Evolutionary conservation across 2,113 vertebrate genomes (phyloP).

Genomic region (Gnathonemus longibarbis): DNA sequence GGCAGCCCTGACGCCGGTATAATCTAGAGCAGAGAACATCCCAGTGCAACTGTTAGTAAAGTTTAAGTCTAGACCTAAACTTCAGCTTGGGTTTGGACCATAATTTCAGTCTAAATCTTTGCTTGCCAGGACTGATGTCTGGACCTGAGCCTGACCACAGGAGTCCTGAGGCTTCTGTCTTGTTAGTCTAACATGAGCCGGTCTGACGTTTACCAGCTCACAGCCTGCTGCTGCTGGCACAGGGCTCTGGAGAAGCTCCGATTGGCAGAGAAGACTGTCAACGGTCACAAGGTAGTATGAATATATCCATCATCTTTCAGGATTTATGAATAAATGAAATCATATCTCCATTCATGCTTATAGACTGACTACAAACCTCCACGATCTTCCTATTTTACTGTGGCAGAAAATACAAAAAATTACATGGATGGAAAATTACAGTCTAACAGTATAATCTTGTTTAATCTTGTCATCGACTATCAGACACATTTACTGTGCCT

Average conservation of each 20-base stretch:
- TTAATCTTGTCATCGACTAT: neutral
- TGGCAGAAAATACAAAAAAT: neutral
- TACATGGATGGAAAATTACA: neutral
- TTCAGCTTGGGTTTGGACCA: neutral
- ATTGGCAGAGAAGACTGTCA: neutral
- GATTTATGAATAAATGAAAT: neutral
- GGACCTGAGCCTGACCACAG: neutral
- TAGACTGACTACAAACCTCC: neutral
- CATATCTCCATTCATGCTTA: neutral
- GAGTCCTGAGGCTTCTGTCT: neutral
- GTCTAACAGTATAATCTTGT: neutral
- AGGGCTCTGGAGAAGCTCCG: neutral
- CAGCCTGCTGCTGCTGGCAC: neutral
- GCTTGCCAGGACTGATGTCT: neutral
- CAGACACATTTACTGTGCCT: neutral
- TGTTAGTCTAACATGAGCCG: neutral
- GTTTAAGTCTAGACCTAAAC: neutral
- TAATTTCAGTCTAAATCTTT: neutral
- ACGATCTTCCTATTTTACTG: neutral
- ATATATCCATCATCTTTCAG: neutral
- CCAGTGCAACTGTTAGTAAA: neutral
- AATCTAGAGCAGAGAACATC: slow-evolving; percentile 34
- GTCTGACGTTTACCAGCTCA: neutral
- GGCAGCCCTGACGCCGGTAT: slow-evolving; percentile 41
- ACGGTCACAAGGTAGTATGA: neutral